Evolutionary conservation across 2,113 vertebrate genomes (phyloP).

Genomic region (Eleginops maclovinus): DNA sequence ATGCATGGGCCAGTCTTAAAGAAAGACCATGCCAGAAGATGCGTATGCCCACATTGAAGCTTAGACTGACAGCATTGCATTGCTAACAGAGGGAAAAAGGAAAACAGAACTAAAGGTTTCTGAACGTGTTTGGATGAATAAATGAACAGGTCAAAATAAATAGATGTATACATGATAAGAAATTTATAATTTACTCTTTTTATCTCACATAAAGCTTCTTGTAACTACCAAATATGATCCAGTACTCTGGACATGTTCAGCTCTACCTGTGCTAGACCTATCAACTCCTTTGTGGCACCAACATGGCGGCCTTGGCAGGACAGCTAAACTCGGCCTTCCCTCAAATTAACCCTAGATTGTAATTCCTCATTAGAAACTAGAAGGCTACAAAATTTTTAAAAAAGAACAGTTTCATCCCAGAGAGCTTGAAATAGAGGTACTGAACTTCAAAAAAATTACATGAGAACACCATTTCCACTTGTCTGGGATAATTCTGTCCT

Average conservation of each 20-base stretch:
- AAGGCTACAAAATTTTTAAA: slow-evolving; percentile 17
- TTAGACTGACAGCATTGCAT: slow-evolving; percentile 77
- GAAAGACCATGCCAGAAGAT: slow-evolving; percentile 39
- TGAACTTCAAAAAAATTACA: slow-evolving; percentile 15
- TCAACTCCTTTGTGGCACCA: slow-evolving; percentile 66
- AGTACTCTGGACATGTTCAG: slow-evolving; percentile 70
- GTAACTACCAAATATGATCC: slow-evolving; percentile 78
- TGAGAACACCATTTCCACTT: slow-evolving; percentile 16
- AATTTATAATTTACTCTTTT: slow-evolving; percentile 91
- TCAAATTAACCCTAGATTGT: slow-evolving; percentile 80
- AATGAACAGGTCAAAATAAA: slow-evolving; percentile 91
- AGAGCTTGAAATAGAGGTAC: slow-evolving; percentile 33
- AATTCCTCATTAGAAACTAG: slow-evolving; percentile 77
- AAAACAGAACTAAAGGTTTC: slow-evolving; percentile 68
- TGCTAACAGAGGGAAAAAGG: slow-evolving; percentile 51
- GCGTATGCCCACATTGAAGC: slow-evolving; percentile 52
- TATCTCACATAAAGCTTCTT: slow-evolving; percentile 86
- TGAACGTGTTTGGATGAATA: slow-evolving; percentile 79
- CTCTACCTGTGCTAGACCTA: slow-evolving; percentile 76
- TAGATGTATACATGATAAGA: slow-evolving; percentile 92
- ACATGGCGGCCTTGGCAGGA: slow-evolving; percentile 65
- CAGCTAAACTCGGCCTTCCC: slow-evolving; percentile 74
- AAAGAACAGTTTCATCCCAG: slow-evolving; percentile 30
- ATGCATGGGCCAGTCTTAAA: slow-evolving; percentile 30
- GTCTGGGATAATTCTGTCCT: slow-evolving; percentile 42